phyloP scores from a whole-genome alignment of 2,797 vertebrate genomes.

The Schizopygopsis malacanthus region DNA sequence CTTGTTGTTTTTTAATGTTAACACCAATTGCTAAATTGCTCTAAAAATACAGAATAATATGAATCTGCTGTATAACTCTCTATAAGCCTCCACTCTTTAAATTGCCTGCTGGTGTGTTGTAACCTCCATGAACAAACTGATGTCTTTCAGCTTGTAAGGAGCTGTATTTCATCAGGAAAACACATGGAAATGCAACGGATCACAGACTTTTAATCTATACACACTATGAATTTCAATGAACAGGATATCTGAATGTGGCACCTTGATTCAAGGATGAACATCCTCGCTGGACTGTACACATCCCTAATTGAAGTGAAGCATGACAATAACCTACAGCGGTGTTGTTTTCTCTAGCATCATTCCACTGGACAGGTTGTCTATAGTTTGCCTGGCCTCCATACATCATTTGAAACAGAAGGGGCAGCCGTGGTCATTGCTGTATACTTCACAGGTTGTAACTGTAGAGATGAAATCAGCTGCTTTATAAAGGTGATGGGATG shows the following conservation, averaged over 20 bases:
- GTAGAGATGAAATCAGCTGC: background rate
- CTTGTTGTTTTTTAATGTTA: background rate
- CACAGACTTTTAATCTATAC: background rate
- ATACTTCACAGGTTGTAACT: background rate
- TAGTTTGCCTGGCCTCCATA: background rate
- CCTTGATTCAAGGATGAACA: constrained; percentile 32
- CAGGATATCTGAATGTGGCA: background rate
- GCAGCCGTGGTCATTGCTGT: background rate
- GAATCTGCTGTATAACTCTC: background rate
- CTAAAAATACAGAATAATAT: background rate
- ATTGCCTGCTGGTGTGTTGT: background rate
- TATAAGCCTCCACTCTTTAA: background rate
- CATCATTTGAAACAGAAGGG: constrained; percentile 28
- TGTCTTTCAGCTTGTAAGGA: background rate
- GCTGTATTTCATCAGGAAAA: background rate
- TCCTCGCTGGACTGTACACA: background rate
- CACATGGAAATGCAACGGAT: background rate
- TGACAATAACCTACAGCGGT: constrained; percentile 16
- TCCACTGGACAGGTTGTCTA: constrained; percentile 26
- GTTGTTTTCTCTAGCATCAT: constrained; percentile 7
- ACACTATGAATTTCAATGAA: constrained; percentile 8
- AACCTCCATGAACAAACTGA: background rate
- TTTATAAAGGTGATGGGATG: background rate
- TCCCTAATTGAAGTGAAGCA: constrained; percentile 26
- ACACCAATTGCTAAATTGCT: background rate